Evolutionary conservation across 2,888 invertebrate genomes (phyloP).

Genomic region (Nymphalis polychloros): DNA sequence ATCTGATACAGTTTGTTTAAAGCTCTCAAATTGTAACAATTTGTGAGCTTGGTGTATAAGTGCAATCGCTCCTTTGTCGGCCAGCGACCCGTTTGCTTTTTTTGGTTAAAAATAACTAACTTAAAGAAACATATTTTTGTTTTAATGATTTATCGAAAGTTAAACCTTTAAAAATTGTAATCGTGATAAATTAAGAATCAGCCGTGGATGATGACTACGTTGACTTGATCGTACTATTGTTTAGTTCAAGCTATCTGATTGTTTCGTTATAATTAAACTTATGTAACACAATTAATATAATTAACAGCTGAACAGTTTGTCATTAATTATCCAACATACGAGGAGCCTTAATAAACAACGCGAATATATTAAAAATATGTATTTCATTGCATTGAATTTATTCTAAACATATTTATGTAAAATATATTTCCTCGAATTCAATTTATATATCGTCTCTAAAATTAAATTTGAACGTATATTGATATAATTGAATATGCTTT

Average conservation of each 20-base stretch:
- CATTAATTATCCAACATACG: too few relatives aligned
- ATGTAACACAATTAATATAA: too few relatives aligned
- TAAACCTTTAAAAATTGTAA: not conserved
- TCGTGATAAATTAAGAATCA: not conserved
- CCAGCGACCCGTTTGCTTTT: conserved; percentile 6
- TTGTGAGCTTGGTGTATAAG: too few relatives aligned
- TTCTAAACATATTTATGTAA: too few relatives aligned
- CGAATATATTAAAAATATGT: not conserved
- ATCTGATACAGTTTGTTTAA: conserved; percentile 16
- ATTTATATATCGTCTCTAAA: conserved; percentile 31
- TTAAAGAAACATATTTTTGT: conserved; percentile 5
- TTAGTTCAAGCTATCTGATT: too few relatives aligned
- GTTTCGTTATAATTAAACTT: too few relatives aligned
- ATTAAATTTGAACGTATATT: conserved; percentile 4
- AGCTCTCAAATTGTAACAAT: conserved; percentile 14
- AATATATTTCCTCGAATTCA: not conserved
- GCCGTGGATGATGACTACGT: not conserved
- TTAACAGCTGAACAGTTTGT: too few relatives aligned
- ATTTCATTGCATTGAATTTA: not conserved
- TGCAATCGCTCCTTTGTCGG: conserved; percentile 19
- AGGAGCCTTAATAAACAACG: too few relatives aligned
- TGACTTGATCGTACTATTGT: not conserved
- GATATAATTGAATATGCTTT: conserved; percentile 5
- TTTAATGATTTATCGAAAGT: not conserved
- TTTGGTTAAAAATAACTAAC: conserved; percentile 10